Conservation (phyloP, 2,888 invertebrate species). For the Troides oblongomaculatus region DNA sequence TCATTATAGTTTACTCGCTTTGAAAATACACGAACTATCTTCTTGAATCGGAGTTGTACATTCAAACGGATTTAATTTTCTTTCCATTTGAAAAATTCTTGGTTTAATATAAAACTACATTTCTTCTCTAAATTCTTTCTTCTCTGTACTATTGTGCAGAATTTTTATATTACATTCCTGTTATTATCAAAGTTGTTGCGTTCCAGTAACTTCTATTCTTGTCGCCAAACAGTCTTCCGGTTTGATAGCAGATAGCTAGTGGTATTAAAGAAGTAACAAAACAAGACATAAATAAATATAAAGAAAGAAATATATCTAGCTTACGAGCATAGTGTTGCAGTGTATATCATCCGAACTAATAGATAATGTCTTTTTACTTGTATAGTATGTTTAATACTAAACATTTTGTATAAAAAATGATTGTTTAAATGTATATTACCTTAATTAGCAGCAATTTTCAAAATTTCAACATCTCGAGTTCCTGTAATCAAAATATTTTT, state of each 20-base stretch:
- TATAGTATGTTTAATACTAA: background rate
- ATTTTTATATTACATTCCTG: background rate
- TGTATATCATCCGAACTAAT: no score
- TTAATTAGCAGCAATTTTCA: conserved; percentile 5
- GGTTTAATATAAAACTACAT: background rate
- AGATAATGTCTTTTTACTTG: no score
- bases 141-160: background rate
- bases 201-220: no score
- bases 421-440: conserved; percentile 7
- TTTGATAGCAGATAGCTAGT: no score
- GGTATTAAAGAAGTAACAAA: no score
- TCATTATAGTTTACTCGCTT: conserved; percentile 4
- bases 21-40: conserved; percentile 1
- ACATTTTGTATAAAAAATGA: background rate
- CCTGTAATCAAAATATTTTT: conserved; percentile 6
- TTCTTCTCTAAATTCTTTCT: background rate
- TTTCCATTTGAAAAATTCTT: conserved; percentile 2
- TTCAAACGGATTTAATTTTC: conserved; percentile 2
- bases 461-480: conserved; percentile 12
- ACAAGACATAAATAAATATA: no score
- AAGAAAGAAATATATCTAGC: no score
- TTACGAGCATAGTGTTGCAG: no score
- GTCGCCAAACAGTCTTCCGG: no score
- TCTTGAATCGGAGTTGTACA: background rate
- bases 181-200: background rate